These are phyloP conservation scores for Bergia sp. DNA, from an alignment of 92 coral and sea anemone species.

Conservation along the genomic window DNA sequence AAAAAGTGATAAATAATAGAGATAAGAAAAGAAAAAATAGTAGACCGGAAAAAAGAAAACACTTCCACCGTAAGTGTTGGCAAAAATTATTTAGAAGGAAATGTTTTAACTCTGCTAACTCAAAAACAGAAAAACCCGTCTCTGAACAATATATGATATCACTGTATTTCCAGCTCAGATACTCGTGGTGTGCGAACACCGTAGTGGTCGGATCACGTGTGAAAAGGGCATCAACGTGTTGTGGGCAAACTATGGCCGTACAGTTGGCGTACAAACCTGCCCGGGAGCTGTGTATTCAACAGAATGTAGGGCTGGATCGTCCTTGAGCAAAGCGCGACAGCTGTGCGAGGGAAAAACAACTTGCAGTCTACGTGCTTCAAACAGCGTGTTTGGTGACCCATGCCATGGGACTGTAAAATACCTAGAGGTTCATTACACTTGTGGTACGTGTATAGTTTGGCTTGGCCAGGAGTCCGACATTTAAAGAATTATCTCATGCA, in stretches of 20 bases:
- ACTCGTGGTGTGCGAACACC: neutral
- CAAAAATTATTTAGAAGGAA: no score
- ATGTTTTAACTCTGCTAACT: no score
- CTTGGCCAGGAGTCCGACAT: no score
- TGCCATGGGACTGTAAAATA: neutral
- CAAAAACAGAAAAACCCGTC: no score
- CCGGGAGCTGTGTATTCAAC: neutral
- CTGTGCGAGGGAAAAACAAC: neutral
- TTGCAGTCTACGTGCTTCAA: neutral
- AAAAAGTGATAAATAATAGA: no score
- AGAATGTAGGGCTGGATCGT: neutral
- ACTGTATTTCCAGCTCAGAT: neutral
- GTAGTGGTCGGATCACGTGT: neutral
- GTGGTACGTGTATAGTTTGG: neutral
- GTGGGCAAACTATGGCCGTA: slow-evolving; percentile 17
- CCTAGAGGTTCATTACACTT: slow-evolving; percentile 11
- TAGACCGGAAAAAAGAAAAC: no score
- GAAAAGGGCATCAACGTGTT: neutral
- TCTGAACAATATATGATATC: neutral
- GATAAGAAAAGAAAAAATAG: no score
- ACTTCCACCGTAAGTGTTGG: no score
- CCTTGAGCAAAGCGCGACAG: slow-evolving; percentile 8
- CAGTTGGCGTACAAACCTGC: neutral
- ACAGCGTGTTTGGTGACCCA: slow-evolving; percentile 29
- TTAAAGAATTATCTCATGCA: no score